Percentiles rank a stretch among this genome's conserved stretches.
phyloP scores from a whole-genome alignment of 2,888 invertebrate genomes.

The Hirtodrosophila alboralis region DNA sequence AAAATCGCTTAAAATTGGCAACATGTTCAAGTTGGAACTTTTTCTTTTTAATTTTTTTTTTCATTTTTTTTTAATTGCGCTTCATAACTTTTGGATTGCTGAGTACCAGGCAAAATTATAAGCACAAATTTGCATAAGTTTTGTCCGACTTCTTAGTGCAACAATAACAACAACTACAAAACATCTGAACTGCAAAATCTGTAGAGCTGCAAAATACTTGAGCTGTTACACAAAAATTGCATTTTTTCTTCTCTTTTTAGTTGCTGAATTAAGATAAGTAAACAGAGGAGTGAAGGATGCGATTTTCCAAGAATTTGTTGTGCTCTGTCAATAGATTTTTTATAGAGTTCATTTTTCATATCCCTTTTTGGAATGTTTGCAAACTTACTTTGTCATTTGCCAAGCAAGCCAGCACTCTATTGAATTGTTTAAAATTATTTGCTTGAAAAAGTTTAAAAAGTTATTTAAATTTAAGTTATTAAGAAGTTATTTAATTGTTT shows the following conservation, averaged over 20 bases:
- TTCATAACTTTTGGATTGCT: slow-evolving; percentile 56
- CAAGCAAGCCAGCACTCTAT: not conserved
- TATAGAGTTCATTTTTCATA: slow-evolving; percentile 23
- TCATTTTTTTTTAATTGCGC: too few relatives aligned
- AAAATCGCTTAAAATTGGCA: slow-evolving; percentile 74
- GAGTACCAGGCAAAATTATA: slow-evolving; percentile 46
- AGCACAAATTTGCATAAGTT: slow-evolving; percentile 72
- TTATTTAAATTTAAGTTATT: too few relatives aligned
- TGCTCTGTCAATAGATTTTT: slow-evolving; percentile 39
- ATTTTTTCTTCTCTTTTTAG: slow-evolving; percentile 3
- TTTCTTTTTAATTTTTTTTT: not conserved
- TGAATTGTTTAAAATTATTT: too few relatives aligned
- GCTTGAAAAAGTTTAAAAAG: too few relatives aligned
- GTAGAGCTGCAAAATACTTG: slow-evolving; percentile 15
- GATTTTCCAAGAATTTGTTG: slow-evolving; percentile 59
- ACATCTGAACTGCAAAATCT: slow-evolving; percentile 15
- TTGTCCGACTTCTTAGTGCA: slow-evolving; percentile 38
- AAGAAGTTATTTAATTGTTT: too few relatives aligned
- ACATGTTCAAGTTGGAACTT: slow-evolving; percentile 45
- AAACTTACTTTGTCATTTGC: slow-evolving; percentile 1
- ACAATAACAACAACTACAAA: slow-evolving; percentile 11
- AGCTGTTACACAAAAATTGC: slow-evolving; percentile 49
- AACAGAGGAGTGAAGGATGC: not conserved
- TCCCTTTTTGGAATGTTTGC: slow-evolving; percentile 5
- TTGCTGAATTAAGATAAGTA: slow-evolving; percentile 12